A percentile compares a stretch with the other conserved stretches of the same genome.
Evolutionary conservation across 2,888 invertebrate genomes (phyloP).

Genomic region (Papilio demoleus): DNA sequence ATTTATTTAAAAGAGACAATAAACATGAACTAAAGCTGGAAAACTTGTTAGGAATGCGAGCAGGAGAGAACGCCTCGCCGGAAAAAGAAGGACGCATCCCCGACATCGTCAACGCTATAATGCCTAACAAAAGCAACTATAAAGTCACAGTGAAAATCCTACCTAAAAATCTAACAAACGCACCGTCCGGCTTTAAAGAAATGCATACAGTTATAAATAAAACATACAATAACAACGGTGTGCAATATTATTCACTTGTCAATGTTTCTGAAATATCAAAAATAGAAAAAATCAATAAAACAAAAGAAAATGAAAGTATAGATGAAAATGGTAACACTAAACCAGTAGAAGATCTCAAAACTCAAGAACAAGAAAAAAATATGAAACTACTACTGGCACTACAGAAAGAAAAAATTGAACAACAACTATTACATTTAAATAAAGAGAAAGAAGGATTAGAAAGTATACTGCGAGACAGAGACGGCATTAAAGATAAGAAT

Average conservation of each 20-base stretch:
- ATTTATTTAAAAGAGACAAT: slow-evolving; percentile 26
- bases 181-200: slow-evolving; percentile 68
- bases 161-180: slow-evolving; percentile 61
- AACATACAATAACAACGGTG: slow-evolving; percentile 67
- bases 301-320: slow-evolving; percentile 34
- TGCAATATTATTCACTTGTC: slow-evolving; percentile 64
- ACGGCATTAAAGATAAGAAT: slow-evolving; percentile 44
- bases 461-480: slow-evolving; percentile 44
- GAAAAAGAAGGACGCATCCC: slow-evolving; percentile 42
- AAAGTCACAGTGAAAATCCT: slow-evolving; percentile 70
- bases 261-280: slow-evolving; percentile 74
- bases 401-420: slow-evolving; percentile 62
- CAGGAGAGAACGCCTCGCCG: slow-evolving; percentile 40
- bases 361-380: slow-evolving; percentile 54
- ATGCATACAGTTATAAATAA: slow-evolving; percentile 73
- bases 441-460: slow-evolving; percentile 61
- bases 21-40: slow-evolving; percentile 34
- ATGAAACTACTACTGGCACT: slow-evolving; percentile 58
- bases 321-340: slow-evolving; percentile 14
- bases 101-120: slow-evolving; percentile 54
- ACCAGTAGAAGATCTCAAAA: slow-evolving; percentile 42
- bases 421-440: slow-evolving; percentile 59
- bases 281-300: slow-evolving; percentile 58
- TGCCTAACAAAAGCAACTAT: slow-evolving; percentile 55
- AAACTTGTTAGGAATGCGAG: slow-evolving; percentile 32